Evolutionary conservation across 2,113 vertebrate species (phyloP).

Genomic region (Gavia stellata): DNA sequence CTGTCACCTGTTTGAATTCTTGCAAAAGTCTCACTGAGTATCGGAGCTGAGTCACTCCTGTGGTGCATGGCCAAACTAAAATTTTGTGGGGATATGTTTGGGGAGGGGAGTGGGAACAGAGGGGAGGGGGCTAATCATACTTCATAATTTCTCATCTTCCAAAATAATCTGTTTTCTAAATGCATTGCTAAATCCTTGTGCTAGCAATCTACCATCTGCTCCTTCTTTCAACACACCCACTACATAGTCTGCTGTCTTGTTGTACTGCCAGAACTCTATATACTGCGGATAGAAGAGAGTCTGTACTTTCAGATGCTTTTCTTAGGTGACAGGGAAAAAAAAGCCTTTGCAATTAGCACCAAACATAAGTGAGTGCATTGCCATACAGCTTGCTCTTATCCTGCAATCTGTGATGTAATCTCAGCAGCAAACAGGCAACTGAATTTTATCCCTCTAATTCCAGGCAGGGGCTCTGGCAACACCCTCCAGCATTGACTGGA

Average conservation of each 20-base stretch:
- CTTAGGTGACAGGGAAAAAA: background rate
- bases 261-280: slow-evolving; percentile 23
- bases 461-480: slow-evolving; percentile 31
- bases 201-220: slow-evolving; percentile 65
- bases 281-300: background rate
- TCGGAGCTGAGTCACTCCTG: slow-evolving; percentile 15
- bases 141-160: slow-evolving; percentile 49
- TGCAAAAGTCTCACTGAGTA: background rate
- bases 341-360: background rate
- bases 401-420: slow-evolving; percentile 29
- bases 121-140: slow-evolving; percentile 19
- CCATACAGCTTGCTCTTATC: background rate
- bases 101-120: slow-evolving; percentile 15
- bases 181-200: slow-evolving; percentile 38
- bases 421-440: slow-evolving; percentile 28
- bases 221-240: slow-evolving; percentile 53
- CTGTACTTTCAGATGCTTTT: slow-evolving; percentile 33
- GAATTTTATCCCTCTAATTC: slow-evolving; percentile 27
- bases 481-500: slow-evolving; percentile 25
- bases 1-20: background rate
- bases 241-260: slow-evolving; percentile 45
- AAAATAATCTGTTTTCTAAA: slow-evolving; percentile 60
- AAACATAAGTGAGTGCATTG: background rate
- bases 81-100: slow-evolving; percentile 12
- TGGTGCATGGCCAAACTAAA: background rate